Evolutionary conservation across 2,797 vertebrate genomes (phyloP), one percentile per base, ranked within the genome.

Genomic region (Taeniopygia guttata): DNA sequence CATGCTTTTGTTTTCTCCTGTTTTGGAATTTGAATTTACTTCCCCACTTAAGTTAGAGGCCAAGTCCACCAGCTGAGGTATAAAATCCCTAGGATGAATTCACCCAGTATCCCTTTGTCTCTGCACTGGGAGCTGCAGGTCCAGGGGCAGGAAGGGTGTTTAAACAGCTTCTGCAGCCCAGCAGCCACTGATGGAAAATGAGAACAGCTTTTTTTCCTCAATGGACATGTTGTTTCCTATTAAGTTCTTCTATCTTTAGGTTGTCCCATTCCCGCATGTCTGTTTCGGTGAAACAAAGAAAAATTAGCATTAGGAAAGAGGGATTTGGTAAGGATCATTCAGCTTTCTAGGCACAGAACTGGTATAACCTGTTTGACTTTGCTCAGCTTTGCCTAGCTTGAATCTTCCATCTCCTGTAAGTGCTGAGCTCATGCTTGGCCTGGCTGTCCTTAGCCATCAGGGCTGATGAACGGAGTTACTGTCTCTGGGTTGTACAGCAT

Each of bases 301-400:
- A 92, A 92, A 85, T 77, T 72, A 76, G 78, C 64, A 11, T 7
- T 54, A 84, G 90, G 93, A 95, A 77, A 89, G 81, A 92, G 89
- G 84, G 84, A 89, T 91, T 92, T 87, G 32, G 81, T 76, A 92
- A 46, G 32, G 40, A 36, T 67, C 46, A 40, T 89, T 58, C 74
- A 74, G 72, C 92, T 96, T 94, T 95, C 93, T 73, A 96, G 92
- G 94, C 90, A 96, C 81, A 67, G 54, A 91, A 87, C 92, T 0
- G 46, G 96, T 93, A 11, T 73, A 94, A 96, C 96, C 86, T 89
- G 95, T 94, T 85, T 87, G 76, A 45, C 83, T 73, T 69, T 52
- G 72, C 76, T 78, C 27, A 11, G 0, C 74, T 73, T 59, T 94
- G 89, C 79, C 91, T 70, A 51, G 87, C 72, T 78, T 30, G 40